Conservation (phyloP, 2,113 vertebrate species). For the Barnardius zonarius region DNA sequence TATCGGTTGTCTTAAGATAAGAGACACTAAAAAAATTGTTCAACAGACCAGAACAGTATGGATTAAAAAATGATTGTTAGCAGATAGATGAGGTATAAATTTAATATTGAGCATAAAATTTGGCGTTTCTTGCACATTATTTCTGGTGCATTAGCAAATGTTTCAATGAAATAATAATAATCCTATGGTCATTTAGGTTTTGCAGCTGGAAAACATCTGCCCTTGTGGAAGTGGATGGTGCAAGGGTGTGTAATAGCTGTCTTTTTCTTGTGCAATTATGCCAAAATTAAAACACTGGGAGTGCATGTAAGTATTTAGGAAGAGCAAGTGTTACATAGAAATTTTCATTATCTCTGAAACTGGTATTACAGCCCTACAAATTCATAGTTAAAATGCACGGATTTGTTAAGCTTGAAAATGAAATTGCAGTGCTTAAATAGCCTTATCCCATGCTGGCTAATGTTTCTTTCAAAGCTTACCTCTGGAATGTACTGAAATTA, state of each 20-base stretch:
- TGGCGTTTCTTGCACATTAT: not conserved
- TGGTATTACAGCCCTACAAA: not conserved
- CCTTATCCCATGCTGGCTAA: not conserved
- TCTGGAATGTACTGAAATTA: not conserved
- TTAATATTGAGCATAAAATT: not conserved
- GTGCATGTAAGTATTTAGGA: not conserved
- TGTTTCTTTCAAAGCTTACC: not conserved
- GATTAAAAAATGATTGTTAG: conserved; percentile 23
- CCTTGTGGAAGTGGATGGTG: not conserved
- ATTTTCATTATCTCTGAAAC: not conserved
- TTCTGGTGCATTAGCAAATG: not conserved
- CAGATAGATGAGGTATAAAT: conserved; percentile 1
- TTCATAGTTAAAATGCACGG: not conserved
- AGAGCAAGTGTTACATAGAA: not conserved
- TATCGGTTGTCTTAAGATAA: not conserved
- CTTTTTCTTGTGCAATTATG: conserved; percentile 2
- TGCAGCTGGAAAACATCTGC: conserved; percentile 50
- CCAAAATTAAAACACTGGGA: not conserved
- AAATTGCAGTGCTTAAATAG: not conserved
- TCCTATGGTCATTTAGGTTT: not conserved
- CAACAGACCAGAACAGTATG: not conserved
- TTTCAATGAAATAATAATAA: conserved; percentile 2
- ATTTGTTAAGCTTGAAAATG: not conserved
- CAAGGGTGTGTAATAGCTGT: not conserved
- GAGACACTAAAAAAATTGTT: not conserved